Base-by-base conservation (phyloP, 2,797 vertebrate genomes). In the Pseudocheirus occidentalis region DNA sequence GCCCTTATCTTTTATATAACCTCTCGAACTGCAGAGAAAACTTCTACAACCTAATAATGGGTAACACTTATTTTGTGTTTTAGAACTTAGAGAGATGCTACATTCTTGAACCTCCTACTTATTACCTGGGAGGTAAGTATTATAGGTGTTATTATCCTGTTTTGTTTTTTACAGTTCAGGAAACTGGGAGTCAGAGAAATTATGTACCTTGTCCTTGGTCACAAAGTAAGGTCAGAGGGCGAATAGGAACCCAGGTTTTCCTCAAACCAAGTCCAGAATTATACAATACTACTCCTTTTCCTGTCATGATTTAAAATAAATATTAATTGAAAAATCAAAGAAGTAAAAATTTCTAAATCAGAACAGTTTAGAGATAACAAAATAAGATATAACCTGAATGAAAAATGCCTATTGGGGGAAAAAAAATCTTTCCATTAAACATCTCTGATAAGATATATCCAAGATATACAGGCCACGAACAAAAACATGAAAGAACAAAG, bases 271-370 rank as follows among this genome's bases (percentile, higher is more conserved):
- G 58, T 92, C 91, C 73, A 94, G 90, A 87, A 94, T 90, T 90
- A 94, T 13, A 90, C 1, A 58, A 13, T 53, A 73, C 57, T 55
- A 94, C 62, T 93, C 92, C 81, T 11, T 46, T 56, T 1, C 24
- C 12, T 93, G 56, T 50, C 90, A 14, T 81, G 52, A 28, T 91
- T 50, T 95, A 27, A 93, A 73, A 94, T 94, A 9, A 95, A 95
- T 66, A 81, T 90, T 81, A 81, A 40, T 62, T 92, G 53, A 96
- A 97, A 96, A 93, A 1, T 91, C 14, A 94, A 95, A 66, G 11
- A 92, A 4, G 55, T 56, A 91, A 95, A 94, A 94, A 93, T 3
- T 50, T 95, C 58, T 96, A 81, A 94, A 91, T 13, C 52, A 93
- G 54, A 57, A 93, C 62, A 90, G 94, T 92, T 95, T 89, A 59